phyloP scores from a whole-genome alignment of 2,888 invertebrate genomes.

The Andrena marginata region DNA sequence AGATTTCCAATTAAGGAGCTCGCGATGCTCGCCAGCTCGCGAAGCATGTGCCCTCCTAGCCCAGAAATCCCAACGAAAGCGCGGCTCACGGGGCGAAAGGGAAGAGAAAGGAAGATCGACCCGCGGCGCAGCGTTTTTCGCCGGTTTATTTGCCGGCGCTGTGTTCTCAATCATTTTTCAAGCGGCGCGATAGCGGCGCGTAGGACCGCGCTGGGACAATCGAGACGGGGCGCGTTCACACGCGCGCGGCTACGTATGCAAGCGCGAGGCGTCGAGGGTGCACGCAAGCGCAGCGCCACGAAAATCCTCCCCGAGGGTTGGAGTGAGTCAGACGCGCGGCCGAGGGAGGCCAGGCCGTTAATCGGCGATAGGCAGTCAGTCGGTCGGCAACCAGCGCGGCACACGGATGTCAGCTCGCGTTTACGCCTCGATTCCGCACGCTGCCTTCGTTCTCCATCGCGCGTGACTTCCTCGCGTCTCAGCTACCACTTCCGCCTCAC shows the following conservation, averaged over 20 bases:
- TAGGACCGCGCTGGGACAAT: slow-evolving; percentile 20
- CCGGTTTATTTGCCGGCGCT: slow-evolving; percentile 1
- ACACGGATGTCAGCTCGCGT: slow-evolving; percentile 57
- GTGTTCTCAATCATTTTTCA: slow-evolving; percentile 29
- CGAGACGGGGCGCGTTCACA: slow-evolving; percentile 16
- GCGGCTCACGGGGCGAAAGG: neutral
- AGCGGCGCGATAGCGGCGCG: slow-evolving; percentile 22
- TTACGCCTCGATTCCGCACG: slow-evolving; percentile 19
- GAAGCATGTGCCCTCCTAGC: neutral
- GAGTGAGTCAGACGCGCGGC: slow-evolving; percentile 68
- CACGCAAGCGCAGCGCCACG: slow-evolving; percentile 55
- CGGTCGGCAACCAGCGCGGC: slow-evolving; percentile 74
- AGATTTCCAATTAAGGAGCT: neutral
- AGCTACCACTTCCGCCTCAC: neutral
- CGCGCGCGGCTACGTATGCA: slow-evolving; percentile 35
- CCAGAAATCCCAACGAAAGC: neutral
- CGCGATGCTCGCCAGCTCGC: neutral
- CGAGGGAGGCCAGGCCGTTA: slow-evolving; percentile 57
- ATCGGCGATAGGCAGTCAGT: slow-evolving; percentile 74
- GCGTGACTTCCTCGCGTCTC: neutral
- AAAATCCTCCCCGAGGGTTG: slow-evolving; percentile 66
- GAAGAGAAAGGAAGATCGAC: neutral
- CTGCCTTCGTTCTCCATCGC: slow-evolving; percentile 14
- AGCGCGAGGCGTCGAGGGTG: slow-evolving; percentile 25
- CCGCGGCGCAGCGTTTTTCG: neutral